These are phyloP conservation scores for Myoxocephalus aenaeus DNA, from an alignment of 2,797 vertebrate genomes.

Conservation along the genomic window DNA sequence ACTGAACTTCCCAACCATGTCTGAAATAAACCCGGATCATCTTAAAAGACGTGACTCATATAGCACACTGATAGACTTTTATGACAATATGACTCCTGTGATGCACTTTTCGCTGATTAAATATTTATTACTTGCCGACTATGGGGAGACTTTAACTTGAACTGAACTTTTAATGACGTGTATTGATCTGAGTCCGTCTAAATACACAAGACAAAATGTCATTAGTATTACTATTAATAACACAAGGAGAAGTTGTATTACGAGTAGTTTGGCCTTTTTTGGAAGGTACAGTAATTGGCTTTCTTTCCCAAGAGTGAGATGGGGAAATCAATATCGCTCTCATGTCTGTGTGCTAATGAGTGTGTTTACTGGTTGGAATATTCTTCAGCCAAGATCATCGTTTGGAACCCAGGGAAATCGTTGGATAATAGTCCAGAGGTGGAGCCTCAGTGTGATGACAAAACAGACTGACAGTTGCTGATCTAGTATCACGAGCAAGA, in stretches of 20 bases:
- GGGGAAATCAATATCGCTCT: too few species aligned
- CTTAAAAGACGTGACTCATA: too few species aligned
- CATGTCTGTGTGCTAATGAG: too few species aligned
- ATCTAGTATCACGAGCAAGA: neutral
- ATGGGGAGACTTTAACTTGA: neutral
- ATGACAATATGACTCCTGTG: neutral
- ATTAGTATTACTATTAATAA: neutral
- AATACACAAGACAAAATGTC: neutral
- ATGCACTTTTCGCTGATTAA: conserved; percentile 1
- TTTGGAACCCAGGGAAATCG: neutral
- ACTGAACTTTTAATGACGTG: neutral
- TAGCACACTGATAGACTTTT: neutral
- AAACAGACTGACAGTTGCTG: neutral
- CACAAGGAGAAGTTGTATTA: neutral
- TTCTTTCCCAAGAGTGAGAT: neutral
- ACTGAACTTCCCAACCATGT: conserved; percentile 19
- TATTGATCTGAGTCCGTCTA: neutral
- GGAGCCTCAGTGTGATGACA: conserved; percentile 1
- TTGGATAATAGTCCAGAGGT: neutral
- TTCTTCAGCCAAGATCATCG: neutral
- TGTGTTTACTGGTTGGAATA: too few species aligned
- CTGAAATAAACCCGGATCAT: neutral
- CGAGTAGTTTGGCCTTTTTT: neutral
- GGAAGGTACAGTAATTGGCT: neutral
- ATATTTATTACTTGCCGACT: neutral